phyloP scores from a whole-genome alignment of 2,888 invertebrate species.

The Alsophila aescularia region DNA sequence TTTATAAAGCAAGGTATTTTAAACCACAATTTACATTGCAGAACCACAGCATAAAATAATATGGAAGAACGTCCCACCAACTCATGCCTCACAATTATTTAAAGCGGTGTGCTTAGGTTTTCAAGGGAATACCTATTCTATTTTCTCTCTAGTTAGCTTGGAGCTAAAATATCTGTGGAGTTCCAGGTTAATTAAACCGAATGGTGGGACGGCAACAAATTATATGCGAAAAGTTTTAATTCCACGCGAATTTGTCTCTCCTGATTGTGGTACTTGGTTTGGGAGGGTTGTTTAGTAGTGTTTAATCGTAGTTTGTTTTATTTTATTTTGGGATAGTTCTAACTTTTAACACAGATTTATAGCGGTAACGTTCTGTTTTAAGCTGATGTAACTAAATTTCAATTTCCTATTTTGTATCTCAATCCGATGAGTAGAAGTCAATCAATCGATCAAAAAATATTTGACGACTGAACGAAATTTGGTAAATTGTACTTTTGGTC shows the following conservation, averaged over 20 bases:
- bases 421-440: too few relatives aligned
- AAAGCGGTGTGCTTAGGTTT: not conserved
- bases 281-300: not conserved
- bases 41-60: not conserved
- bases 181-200: constrained; percentile 14
- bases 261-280: not conserved
- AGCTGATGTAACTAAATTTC: too few relatives aligned
- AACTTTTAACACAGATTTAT: not conserved
- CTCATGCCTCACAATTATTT: not conserved
- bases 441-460: too few relatives aligned
- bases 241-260: constrained; percentile 5
- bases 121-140: not conserved
- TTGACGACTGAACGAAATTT: too few relatives aligned
- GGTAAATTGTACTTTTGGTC: too few relatives aligned
- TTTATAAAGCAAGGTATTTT: too few relatives aligned
- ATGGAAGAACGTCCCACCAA: too few relatives aligned
- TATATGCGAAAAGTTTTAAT: constrained; percentile 11
- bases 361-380: too few relatives aligned
- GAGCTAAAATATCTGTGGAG: constrained; percentile 13
- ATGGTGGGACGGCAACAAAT: constrained; percentile 8
- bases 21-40: not conserved
- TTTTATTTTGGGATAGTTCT: not conserved
- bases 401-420: too few relatives aligned
- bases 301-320: not conserved
- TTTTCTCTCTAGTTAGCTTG: constrained; percentile 1